Conservation (phyloP, 2,113 vertebrate species). For the Xyrauchen texanus region DNA sequence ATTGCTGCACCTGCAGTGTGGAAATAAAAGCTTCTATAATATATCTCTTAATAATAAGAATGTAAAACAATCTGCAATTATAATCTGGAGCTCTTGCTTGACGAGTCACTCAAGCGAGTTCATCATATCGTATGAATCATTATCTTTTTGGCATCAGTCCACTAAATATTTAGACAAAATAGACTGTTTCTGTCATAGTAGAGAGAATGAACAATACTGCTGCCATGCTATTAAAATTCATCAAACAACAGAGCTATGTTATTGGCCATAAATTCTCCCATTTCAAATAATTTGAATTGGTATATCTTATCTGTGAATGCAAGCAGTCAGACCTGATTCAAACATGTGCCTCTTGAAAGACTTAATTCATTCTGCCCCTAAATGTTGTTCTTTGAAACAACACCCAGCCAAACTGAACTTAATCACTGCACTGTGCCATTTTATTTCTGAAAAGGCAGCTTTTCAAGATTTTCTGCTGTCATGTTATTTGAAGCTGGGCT, state of each 20-base stretch:
- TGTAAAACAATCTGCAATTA: too few relatives aligned
- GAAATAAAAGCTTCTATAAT: too few relatives aligned
- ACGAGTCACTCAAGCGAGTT: too few relatives aligned
- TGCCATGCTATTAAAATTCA: neutral
- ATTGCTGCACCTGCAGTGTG: too few relatives aligned
- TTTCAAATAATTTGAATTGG: neutral
- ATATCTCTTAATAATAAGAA: too few relatives aligned
- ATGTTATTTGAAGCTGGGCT: neutral
- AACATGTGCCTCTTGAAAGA: constrained; percentile 15
- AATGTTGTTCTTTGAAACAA: constrained; percentile 5
- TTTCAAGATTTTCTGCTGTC: neutral
- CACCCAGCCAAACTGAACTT: neutral
- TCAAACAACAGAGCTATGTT: neutral
- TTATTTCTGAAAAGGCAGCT: neutral
- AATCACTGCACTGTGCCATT: neutral
- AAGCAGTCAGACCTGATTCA: constrained; percentile 17
- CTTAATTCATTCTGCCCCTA: constrained; percentile 4
- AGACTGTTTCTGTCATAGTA: too few relatives aligned
- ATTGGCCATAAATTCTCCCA: neutral
- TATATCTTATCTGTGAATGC: neutral
- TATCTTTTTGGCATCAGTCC: too few relatives aligned
- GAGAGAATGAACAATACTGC: neutral
- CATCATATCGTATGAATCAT: too few relatives aligned
- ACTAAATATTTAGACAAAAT: too few relatives aligned
- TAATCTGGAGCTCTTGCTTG: too few relatives aligned